Percentiles rank a stretch among this genome's conserved stretches.
Evolutionary conservation across 2,888 invertebrate genomes (phyloP).

Genomic region (Coenonympha arcania): DNA sequence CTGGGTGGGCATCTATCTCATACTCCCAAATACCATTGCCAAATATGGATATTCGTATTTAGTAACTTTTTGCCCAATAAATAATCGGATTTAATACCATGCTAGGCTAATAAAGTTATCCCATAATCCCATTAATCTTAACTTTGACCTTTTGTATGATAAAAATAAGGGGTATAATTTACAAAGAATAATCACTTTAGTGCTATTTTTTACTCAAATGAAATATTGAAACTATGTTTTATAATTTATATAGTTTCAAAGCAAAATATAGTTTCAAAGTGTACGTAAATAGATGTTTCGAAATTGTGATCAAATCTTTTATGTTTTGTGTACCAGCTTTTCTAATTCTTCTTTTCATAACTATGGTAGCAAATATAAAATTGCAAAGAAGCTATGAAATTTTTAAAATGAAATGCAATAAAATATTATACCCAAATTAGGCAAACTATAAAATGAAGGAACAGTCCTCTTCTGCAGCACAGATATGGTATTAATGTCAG

Average conservation of each 20-base stretch:
- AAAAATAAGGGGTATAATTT: not conserved
- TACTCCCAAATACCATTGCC: conserved; percentile 22
- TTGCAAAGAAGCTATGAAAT: too few species aligned
- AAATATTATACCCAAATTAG: too few species aligned
- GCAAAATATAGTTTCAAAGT: not conserved
- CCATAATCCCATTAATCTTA: not conserved
- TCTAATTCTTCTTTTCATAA: too few species aligned
- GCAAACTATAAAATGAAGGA: too few species aligned
- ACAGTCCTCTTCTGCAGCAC: too few species aligned
- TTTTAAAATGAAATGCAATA: too few species aligned
- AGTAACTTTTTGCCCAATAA: conserved; percentile 15
- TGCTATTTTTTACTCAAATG: not conserved
- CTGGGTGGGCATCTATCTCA: conserved; percentile 30
- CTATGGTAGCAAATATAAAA: too few species aligned
- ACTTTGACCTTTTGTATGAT: not conserved
- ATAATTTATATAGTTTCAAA: too few species aligned
- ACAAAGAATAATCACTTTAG: not conserved
- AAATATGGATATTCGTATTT: conserved; percentile 20
- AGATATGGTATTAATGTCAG: too few species aligned
- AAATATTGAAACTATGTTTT: not conserved
- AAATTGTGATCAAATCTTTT: too few species aligned
- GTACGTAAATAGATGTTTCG: too few species aligned
- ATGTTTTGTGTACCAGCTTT: too few species aligned
- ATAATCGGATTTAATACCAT: conserved; percentile 12
- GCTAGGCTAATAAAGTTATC: not conserved